These are phyloP conservation scores for Apogon talboti DNA, from an alignment of 2,797 vertebrate species.

Conservation along the genomic window DNA sequence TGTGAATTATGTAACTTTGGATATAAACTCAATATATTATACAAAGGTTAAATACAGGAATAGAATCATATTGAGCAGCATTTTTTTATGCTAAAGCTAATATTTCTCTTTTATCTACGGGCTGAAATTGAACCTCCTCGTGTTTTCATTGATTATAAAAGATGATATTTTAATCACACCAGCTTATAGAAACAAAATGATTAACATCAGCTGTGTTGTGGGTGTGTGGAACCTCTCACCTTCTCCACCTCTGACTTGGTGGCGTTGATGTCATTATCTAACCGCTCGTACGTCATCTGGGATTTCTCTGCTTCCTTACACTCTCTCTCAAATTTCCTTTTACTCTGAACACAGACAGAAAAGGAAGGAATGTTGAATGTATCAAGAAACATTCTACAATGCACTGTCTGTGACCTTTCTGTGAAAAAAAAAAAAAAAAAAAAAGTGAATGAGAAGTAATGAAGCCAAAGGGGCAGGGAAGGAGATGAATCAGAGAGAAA, in stretches of 20 bases:
- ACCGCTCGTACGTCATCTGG: slow-evolving; percentile 91
- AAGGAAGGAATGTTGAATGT: not conserved
- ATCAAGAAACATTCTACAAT: not conserved
- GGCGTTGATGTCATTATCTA: slow-evolving; percentile 96
- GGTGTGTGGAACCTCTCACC: slow-evolving; percentile 78
- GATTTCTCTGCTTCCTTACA: slow-evolving; percentile 97
- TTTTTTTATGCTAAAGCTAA: not conserved
- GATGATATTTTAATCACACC: not conserved
- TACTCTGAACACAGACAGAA: slow-evolving; percentile 86
- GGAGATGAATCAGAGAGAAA: slow-evolving; percentile 64
- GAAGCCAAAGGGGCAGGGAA: slow-evolving; percentile 13
- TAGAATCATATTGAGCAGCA: too few species aligned
- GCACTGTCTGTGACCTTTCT: slow-evolving; percentile 1
- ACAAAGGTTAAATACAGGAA: too few species aligned
- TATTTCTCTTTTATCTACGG: not conserved
- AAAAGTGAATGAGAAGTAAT: slow-evolving; percentile 36
- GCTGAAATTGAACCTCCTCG: slow-evolving; percentile 4
- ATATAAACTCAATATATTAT: not conserved
- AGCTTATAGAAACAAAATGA: not conserved
- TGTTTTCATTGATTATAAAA: not conserved
- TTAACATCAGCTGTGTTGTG: not conserved
- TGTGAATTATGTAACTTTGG: not conserved
- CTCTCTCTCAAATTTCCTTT: slow-evolving; percentile 99
- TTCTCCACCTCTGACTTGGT: slow-evolving; percentile 99
- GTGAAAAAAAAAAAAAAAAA: slow-evolving; percentile 5